Base-by-base conservation (phyloP, 2,113 vertebrate species). In the Elachura formosa region DNA sequence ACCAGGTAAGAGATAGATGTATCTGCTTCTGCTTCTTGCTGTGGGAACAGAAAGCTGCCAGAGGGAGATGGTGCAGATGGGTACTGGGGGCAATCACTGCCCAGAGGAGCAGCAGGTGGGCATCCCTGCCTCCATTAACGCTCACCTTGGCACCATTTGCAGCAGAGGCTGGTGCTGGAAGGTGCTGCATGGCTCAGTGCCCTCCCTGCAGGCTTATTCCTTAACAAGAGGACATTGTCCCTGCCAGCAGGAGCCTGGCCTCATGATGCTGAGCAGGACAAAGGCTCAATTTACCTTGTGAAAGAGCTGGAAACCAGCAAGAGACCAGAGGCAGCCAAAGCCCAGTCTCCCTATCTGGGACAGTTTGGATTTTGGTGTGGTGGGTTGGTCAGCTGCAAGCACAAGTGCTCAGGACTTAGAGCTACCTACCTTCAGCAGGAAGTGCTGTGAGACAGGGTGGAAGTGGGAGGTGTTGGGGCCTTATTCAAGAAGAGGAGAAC, bases 161-260 rank as follows among this genome's bases (percentile, higher is more conserved):
- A 41, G 25, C 43, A 64, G 52, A 67, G 22, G 26, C 81, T 55
- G 40, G 67, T 29, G 67, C 62, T 66, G 73, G 84, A 87, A 91
- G 95, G 84, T 96, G 81, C 34, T 72, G 20, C 0, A 7, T 11
- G 3, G 49, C 34, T 72, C 54, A 64, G 56, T 14, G 34, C 24
- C 21, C 71, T 87, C 74, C 67, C 63, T 82, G 3, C 56, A 58
- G 64, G 63, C 55, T 89, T 81, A 80, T 55, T 83, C 52, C 45
- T 77, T 54, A 71, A 96, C 90, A 93, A 94, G 68, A 72, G 34
- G 24, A 63, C 84, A 75, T 94, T 95, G 94, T 95, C 80, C 66
- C 56, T 68, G 75, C 55, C 6, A 2, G 22, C 6, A 6, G 81
- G 84, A 89, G 81, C 43, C 38, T 0, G 0, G 67, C 81, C 89